Percentiles rank a stretch among this genome's conserved stretches.
Evolutionary conservation across 2,797 vertebrate species (phyloP).

Genomic region (Bovichtus variegatus): DNA sequence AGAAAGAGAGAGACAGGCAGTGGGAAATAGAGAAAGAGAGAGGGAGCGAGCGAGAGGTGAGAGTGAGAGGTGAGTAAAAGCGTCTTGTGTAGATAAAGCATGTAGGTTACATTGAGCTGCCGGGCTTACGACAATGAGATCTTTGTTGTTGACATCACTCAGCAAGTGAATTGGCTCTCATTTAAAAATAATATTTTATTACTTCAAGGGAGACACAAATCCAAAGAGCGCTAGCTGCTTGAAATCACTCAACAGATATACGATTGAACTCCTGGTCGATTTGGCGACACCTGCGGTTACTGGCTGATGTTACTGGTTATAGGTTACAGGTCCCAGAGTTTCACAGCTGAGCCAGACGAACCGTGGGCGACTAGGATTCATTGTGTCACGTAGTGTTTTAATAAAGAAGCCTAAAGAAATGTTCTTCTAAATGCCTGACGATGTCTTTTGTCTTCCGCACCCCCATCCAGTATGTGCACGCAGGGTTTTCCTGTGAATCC

Average conservation of each 20-base stretch:
- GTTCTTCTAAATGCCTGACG: not conserved
- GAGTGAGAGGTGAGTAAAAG: slow-evolving; percentile 53
- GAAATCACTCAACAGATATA: not conserved
- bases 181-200: not conserved
- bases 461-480: not conserved
- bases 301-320: not conserved
- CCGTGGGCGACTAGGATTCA: not conserved
- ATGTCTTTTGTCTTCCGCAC: not conserved
- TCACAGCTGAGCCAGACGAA: not conserved
- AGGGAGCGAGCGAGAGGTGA: not conserved
- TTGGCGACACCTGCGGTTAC: not conserved
- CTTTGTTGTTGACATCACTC: slow-evolving; percentile 37
- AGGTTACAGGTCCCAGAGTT: not conserved
- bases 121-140: slow-evolving; percentile 46
- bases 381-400: not conserved
- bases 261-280: not conserved
- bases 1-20: not conserved
- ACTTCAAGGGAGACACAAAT: not conserved
- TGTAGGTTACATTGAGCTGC: slow-evolving; percentile 74
- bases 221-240: not conserved
- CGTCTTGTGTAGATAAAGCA: slow-evolving; percentile 63
- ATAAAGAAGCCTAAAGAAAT: not conserved
- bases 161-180: not conserved
- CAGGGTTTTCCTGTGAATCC: not conserved
- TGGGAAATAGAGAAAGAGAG: not conserved